phyloP scores from a whole-genome alignment of 2,113 vertebrate species.

The Rhegmatorhina hoffmannsi region DNA sequence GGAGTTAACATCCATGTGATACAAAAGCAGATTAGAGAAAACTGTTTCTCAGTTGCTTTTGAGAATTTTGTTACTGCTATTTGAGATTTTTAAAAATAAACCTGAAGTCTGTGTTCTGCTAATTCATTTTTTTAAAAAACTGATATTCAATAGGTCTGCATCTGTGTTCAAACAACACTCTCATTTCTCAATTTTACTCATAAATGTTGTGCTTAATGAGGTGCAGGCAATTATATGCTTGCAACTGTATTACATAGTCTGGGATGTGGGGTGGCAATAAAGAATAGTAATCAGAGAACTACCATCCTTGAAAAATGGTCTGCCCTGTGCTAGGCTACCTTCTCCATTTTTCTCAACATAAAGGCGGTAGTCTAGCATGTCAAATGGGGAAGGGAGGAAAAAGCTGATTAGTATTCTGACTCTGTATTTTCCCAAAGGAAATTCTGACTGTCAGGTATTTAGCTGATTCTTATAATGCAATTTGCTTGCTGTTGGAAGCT shows the following conservation, averaged over 20 bases:
- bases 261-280: background rate
- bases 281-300: background rate
- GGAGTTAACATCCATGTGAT: background rate
- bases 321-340: background rate
- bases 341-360: background rate
- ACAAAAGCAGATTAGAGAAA: background rate
- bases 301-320: background rate
- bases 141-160: background rate
- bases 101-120: background rate
- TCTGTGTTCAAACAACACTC: background rate
- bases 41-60: background rate
- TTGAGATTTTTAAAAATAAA: background rate
- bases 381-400: background rate
- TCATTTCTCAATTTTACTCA: background rate
- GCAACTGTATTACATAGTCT: background rate
- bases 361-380: background rate
- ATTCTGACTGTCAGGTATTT: background rate
- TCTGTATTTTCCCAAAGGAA: background rate
- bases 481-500: background rate
- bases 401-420: background rate
- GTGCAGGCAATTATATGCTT: background rate
- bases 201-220: background rate
- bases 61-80: background rate
- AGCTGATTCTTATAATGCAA: background rate
- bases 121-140: background rate